These are phyloP conservation scores for Drosophila ohnishii DNA, from an alignment of 1,140 invertebrate species.

Conservation along the genomic window DNA sequence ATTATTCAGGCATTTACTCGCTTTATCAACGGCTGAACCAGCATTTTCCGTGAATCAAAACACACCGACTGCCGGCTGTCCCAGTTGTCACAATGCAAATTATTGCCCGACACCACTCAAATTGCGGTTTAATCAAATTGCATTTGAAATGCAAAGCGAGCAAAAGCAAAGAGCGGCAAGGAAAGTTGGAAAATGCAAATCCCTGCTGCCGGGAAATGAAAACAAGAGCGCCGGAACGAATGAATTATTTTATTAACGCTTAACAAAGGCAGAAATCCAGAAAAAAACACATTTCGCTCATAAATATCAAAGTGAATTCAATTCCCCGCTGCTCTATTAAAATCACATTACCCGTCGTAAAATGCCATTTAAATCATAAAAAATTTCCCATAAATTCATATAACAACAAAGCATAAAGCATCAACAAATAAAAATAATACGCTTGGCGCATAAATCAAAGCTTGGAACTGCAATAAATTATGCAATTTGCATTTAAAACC, in stretches of 20 bases:
- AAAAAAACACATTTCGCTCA: constrained; percentile 13
- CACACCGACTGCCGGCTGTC: constrained; percentile 34
- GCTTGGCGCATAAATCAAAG: constrained; percentile 60
- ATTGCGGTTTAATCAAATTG: constrained; percentile 54
- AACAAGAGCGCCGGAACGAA: constrained; percentile 24
- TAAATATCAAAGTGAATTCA: constrained; percentile 48
- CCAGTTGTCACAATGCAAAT: constrained; percentile 48
- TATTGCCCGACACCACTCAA: constrained; percentile 27
- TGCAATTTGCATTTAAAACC: constrained; percentile 68
- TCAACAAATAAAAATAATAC: constrained; percentile 48
- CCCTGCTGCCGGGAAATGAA: constrained; percentile 24
- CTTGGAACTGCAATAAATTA: constrained; percentile 65
- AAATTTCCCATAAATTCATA: constrained; percentile 38
- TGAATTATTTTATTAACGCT: constrained; percentile 50
- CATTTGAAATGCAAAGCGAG: constrained; percentile 35
- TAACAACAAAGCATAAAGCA: constrained; percentile 46
- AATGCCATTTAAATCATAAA: constrained; percentile 60
- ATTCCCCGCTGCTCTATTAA: constrained; percentile 52
- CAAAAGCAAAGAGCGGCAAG: background rate
- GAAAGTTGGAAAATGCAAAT: constrained; percentile 35
- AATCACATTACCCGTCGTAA: constrained; percentile 57
- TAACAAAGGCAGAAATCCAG: constrained; percentile 21
- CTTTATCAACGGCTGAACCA: background rate
- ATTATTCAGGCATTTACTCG: background rate
- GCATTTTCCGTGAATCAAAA: constrained; percentile 43